Conservation (phyloP, 37 sponge, comb jelly and placozoan species). For the Cliona cf. orientalis region DNA sequence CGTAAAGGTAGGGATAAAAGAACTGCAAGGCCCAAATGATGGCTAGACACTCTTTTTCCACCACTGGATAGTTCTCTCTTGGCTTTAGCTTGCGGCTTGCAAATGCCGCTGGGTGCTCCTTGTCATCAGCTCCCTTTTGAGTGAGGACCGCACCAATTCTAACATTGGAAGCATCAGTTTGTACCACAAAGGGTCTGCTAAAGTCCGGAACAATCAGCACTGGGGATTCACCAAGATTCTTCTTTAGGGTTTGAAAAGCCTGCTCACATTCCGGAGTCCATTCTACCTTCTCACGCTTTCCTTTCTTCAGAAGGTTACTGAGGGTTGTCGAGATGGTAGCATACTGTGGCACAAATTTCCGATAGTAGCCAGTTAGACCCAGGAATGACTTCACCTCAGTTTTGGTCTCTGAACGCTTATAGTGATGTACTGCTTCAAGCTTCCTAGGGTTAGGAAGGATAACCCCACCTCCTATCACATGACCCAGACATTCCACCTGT, state of each 20-base stretch:
- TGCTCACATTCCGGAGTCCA: slow-evolving; percentile 12
- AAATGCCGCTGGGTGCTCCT: slow-evolving; percentile 33
- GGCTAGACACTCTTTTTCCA: slow-evolving; percentile 46
- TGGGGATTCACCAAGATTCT: background rate
- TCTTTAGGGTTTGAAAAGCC: background rate
- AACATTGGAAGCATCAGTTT: slow-evolving; percentile 23
- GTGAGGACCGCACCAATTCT: slow-evolving; percentile 25
- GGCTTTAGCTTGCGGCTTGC: slow-evolving; percentile 21
- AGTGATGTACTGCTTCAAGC: background rate
- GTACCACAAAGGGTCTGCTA: slow-evolving; percentile 18
- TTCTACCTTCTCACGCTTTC: background rate
- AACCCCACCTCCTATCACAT: background rate
- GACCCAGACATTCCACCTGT: background rate
- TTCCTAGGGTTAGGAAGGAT: background rate
- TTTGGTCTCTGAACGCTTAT: background rate
- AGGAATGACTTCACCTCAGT: background rate
- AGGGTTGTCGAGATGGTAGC: background rate
- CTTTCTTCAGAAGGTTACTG: background rate
- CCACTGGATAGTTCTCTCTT: too few species aligned
- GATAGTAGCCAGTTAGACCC: background rate
- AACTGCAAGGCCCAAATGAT: slow-evolving; percentile 13
- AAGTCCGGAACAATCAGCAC: slow-evolving; percentile 16
- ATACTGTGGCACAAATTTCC: background rate
- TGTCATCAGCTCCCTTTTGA: background rate
- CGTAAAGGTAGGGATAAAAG: slow-evolving; percentile 31